Conservation (phyloP, 2,113 vertebrate species). For the Ceyx cyanopectus region DNA sequence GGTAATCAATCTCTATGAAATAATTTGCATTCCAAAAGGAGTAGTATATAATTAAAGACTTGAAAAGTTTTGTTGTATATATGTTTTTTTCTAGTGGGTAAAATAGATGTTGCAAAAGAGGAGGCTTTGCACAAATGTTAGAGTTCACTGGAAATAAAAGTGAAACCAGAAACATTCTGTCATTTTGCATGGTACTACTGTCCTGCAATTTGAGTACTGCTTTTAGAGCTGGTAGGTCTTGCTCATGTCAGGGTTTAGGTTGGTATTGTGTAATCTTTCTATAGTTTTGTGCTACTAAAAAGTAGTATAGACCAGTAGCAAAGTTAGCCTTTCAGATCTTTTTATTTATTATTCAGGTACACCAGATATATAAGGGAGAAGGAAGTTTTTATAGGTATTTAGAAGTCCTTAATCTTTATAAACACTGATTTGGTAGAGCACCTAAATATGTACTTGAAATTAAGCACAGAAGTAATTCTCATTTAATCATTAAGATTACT, state of each 20-base stretch:
- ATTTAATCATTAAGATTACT: neutral
- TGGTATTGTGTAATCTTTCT: neutral
- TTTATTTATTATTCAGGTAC: neutral
- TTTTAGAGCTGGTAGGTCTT: neutral
- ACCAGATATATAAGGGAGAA: neutral
- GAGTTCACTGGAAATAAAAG: neutral
- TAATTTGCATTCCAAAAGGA: neutral
- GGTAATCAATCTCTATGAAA: neutral
- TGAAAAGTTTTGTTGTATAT: neutral
- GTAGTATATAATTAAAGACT: neutral
- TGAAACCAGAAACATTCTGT: neutral
- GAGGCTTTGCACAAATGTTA: neutral
- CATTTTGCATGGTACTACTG: accelerated
- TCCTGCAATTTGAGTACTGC: neutral
- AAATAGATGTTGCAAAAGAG: neutral
- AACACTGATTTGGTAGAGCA: neutral
- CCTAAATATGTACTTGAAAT: neutral
- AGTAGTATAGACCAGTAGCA: neutral
- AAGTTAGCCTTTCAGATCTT: neutral
- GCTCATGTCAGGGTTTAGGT: neutral
- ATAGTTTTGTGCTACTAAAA: neutral
- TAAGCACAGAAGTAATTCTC: neutral
- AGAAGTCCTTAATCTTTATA: neutral
- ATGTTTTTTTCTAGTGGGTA: neutral
- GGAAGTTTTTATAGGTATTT: neutral